Conservation (phyloP, 2,888 invertebrate genomes). For the Lasioglossum villosulum region DNA sequence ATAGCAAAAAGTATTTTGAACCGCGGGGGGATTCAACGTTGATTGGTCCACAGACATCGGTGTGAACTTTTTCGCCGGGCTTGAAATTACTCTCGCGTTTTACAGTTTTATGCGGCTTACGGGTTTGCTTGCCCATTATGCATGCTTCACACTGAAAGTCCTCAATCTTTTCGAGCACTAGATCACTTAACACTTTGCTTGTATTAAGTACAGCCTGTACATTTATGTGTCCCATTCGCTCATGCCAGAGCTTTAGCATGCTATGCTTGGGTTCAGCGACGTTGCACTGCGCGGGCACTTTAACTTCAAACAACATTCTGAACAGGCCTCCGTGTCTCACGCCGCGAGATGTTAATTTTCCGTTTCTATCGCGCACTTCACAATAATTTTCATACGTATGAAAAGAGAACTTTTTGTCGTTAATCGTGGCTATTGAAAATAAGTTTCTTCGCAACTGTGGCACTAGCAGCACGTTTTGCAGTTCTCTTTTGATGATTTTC, state of each 20-base stretch:
- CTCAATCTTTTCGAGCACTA: neutral
- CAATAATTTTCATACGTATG: neutral
- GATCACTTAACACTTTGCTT: neutral
- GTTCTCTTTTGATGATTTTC: slow-evolving; percentile 3
- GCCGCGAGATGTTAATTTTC: neutral
- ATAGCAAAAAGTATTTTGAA: neutral
- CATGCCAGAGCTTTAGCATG: slow-evolving; percentile 18
- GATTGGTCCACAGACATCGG: slow-evolving; percentile 12
- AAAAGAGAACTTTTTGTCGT: slow-evolving; percentile 22
- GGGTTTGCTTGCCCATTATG: slow-evolving; percentile 13
- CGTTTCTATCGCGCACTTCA: slow-evolving; percentile 15
- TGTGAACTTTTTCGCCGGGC: slow-evolving; percentile 1
- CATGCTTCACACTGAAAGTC: neutral
- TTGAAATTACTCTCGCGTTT: neutral
- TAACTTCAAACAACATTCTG: slow-evolving; percentile 25
- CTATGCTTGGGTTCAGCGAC: neutral
- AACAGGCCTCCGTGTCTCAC: slow-evolving; percentile 20
- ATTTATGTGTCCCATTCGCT: slow-evolving; percentile 27
- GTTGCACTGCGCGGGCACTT: neutral
- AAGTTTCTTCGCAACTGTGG: neutral
- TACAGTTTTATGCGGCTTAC: neutral
- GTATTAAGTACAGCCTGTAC: neutral
- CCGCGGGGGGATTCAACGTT: neutral
- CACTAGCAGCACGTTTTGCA: slow-evolving; percentile 7
- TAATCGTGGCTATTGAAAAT: neutral